Conservation (phyloP, 2,888 invertebrate species). For the Tryphoninae sp. region DNA sequence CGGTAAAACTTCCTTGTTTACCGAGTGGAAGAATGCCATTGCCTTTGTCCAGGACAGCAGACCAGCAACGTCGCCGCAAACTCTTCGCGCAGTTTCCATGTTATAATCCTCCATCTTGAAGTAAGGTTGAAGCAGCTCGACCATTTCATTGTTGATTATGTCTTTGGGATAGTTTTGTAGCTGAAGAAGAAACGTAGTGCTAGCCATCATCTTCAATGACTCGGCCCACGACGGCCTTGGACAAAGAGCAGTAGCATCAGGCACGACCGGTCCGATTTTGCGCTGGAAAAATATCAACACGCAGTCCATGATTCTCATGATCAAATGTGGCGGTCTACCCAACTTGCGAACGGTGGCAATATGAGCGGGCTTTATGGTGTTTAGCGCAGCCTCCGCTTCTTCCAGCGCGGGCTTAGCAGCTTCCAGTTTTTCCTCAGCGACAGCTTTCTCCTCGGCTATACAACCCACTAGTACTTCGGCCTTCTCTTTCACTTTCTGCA, state of each 20-base stretch:
- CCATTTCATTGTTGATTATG: slow-evolving; percentile 98
- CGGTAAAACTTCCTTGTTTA: slow-evolving; percentile 97
- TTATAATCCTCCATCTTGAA: slow-evolving; percentile 98
- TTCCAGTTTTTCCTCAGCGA: slow-evolving; percentile 96
- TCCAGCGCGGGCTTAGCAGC: slow-evolving; percentile 97
- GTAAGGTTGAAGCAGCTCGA: slow-evolving; percentile 95
- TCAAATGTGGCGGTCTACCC: slow-evolving; percentile 97
- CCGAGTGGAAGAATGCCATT: slow-evolving; percentile 97
- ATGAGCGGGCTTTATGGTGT: slow-evolving; percentile 98
- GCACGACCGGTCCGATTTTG: slow-evolving; percentile 88
- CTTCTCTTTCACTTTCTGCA: slow-evolving; percentile 97
- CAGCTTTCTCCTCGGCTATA: slow-evolving; percentile 94
- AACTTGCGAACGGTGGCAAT: slow-evolving; percentile 96
- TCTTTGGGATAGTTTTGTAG: slow-evolving; percentile 98
- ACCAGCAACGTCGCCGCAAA: slow-evolving; percentile 98
- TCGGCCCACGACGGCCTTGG: slow-evolving; percentile 98
- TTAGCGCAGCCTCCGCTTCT: slow-evolving; percentile 96
- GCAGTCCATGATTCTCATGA: slow-evolving; percentile 99
- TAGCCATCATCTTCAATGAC: slow-evolving; percentile 98
- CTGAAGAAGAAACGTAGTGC: slow-evolving; percentile 94
- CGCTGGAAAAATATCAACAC: slow-evolving; percentile 96
- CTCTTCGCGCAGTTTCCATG: slow-evolving; percentile 97
- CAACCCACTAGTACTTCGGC: slow-evolving; percentile 94
- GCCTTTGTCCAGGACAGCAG: slow-evolving; percentile 97
- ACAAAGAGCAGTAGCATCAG: slow-evolving; percentile 91